Evolutionary conservation across 2,113 vertebrate genomes (phyloP), one percentile per base, ranked within the genome.

Genomic region (Syngnathoides biaculeatus): DNA sequence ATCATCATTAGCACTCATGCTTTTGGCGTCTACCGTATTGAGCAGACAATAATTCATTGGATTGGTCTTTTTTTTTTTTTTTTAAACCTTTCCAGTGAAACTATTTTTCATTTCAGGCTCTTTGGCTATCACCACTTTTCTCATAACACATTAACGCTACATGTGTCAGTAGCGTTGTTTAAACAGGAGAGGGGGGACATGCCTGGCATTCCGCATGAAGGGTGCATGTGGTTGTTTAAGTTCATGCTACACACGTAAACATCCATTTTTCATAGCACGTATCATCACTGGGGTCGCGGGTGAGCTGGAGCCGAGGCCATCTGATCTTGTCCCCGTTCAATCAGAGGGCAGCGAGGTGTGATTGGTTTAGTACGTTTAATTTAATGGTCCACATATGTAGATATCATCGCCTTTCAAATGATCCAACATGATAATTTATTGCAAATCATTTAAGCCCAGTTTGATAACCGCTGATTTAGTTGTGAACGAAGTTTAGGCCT

Each of bases 141-240:
- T 26, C 13, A 56, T 56, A 22, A 53, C 24, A 26, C 11, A 27
- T 6, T 27, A 14, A n/a, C n/a, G n/a, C n/a, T n/a, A n/a, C n/a
- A 9, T 14, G 26, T 56, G 55, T 17, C 26, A 27, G 55, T 17
- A 22, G 64, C 22, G 19, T 69, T 56, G 78, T 79, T 84, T 83
- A 68, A 84, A 81, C 80, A n/a, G n/a, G n/a, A n/a, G n/a, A 85
- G 69, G 79, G 79, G 78, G 80, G 83, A 86, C 74, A 84, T 85
- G 73, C 84, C 79, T 86, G 53, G 57, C 84, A 87, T 85, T 89
- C 84, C 82, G 84, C 77, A 84, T 77, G 70, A 77, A 65, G 67
- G 71, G 50, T 76, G 65, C 57, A 69, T 63, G 0, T 39, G 63
- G 65, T 60, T 38, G 22, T 60, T 40, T 60, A 60, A 40, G 35